Evolutionary conservation across 2,113 vertebrate genomes (phyloP), one percentile per base, ranked within the genome.

Genomic region (Amia ocellicauda): DNA sequence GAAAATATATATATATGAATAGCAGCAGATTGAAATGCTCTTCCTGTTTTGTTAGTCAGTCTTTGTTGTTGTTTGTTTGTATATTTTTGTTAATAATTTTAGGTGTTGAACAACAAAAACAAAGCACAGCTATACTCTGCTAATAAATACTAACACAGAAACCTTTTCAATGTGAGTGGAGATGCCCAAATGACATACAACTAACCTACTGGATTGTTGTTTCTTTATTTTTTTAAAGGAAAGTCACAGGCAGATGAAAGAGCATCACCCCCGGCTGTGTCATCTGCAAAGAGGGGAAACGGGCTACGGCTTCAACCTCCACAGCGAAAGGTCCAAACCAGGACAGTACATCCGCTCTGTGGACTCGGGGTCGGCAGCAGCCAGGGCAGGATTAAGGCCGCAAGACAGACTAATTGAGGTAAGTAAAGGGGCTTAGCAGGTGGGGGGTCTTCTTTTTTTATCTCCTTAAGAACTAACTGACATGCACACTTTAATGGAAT

Each of bases 251-350:
- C 77, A 83, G 4, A 64, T 68, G 0, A 79, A 63, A 40, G 90
- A 93, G 74, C 83, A 83, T 29, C 84, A 90, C 2, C 96, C 95
- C 0, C 91, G 95, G 2, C 88, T 97, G 49, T 98, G 93, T 77
- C 87, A 90, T 63, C 83, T 98, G 67, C 75, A 86, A 66, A 93
- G 90, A 60, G 86, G 87, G 2, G 85, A 92, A 68, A 80, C 59
- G 1, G 95, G 95, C 67, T 98, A 94, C 0, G 96, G 97, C 45
- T 99, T 99, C 80, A 97, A 98, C 83, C 85, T 98, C 67, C 94
- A 96, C 85, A 96, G 89, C 0, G 88, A 94, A 64, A 98, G 94
- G 70, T 86, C 85, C 0, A 87, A 87, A 41, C 76, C 78, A 0
- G 96, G 95, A 1, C 97, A 99, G 80, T 96, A 91, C 74, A 90